A percentile compares a stretch with the other conserved stretches of the same genome.
Conservation (phyloP, 2,888 invertebrate genomes). For the Mantis religiosa region DNA sequence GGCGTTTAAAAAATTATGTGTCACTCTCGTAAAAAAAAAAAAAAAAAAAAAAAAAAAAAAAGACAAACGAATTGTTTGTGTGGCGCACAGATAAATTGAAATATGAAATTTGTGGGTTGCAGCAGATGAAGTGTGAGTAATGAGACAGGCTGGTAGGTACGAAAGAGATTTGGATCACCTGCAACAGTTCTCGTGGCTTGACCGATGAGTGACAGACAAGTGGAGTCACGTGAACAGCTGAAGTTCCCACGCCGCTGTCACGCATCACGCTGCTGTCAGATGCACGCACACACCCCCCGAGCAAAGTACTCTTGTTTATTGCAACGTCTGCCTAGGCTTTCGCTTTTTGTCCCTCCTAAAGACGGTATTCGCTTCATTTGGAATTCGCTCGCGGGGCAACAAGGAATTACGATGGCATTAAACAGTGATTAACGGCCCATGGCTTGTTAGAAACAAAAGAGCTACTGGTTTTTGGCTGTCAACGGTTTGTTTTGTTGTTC, state of each 20-base stretch:
- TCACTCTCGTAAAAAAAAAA: no score
- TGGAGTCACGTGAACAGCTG: constrained; percentile 7
- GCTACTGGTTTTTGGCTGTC: no score
- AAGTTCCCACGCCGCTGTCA: constrained; percentile 11
- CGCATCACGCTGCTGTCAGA: background rate
- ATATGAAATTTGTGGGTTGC: no score
- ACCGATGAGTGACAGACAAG: background rate
- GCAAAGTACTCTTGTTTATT: background rate
- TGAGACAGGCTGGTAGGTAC: background rate
- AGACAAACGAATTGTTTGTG: no score
- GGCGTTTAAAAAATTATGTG: no score
- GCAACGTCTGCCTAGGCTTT: background rate
- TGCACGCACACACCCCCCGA: background rate
- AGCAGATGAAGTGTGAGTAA: background rate
- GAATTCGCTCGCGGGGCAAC: no score
- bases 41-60: no score
- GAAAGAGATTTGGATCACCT: background rate
- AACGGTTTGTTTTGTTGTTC: no score
- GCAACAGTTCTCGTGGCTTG: background rate
- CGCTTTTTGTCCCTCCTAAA: background rate
- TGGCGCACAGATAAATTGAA: no score
- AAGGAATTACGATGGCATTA: no score
- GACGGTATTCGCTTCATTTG: background rate
- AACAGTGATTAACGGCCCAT: no score
- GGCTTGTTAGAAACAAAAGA: no score